Evolutionary conservation across 2,888 invertebrate species (phyloP), one percentile per base, ranked within the genome.

Genomic region (Acanthoscelides obtectus): DNA sequence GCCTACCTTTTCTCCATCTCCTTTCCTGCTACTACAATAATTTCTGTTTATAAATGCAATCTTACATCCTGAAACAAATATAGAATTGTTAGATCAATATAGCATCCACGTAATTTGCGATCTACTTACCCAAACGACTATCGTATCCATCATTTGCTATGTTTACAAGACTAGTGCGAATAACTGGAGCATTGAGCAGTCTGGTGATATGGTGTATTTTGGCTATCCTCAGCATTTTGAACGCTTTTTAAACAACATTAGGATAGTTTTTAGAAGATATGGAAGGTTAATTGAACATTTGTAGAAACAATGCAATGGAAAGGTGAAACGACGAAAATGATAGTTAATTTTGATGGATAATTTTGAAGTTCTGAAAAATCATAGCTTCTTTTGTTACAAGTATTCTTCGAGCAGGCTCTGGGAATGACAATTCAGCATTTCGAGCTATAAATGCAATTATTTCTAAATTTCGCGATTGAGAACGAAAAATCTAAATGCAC

Each of bases 1-100:
- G 74, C 77, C 66, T 79, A 80, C 80, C 80, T 81, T 79, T 73
- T 77, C 76, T 20, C 72, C 73, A 72, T 77, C 77, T 68, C 73
- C 73, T 69, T 73, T 76, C 66, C 69, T 67, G 74, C 74, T 76
- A 67, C 72, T 74, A 25, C 74, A 72, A 45, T 71, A 76, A 69
- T 68, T 72, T 64, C 66, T 66, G 20, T 45, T 45, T 45, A 45
- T 45, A 45, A 45, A 45, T 12, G 45, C 17, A 45, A 45, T 45
- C 3, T 45, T 45, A 45, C 45, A 45, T 45, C 45, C 45, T 45
- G 45, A 45, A 45, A 45, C 45, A 45, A 45, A 45, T 12, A 45
- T 12, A 45, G 17, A 12, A 45, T 45, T 12, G 45, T 45, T 45
- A 6, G 17, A 45, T 17, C 17, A n/a, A 45, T 12, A 45, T 17